These are phyloP conservation scores for Myiopsitta monachus DNA, from an alignment of 2,113 vertebrate genomes.

Conservation along the genomic window DNA sequence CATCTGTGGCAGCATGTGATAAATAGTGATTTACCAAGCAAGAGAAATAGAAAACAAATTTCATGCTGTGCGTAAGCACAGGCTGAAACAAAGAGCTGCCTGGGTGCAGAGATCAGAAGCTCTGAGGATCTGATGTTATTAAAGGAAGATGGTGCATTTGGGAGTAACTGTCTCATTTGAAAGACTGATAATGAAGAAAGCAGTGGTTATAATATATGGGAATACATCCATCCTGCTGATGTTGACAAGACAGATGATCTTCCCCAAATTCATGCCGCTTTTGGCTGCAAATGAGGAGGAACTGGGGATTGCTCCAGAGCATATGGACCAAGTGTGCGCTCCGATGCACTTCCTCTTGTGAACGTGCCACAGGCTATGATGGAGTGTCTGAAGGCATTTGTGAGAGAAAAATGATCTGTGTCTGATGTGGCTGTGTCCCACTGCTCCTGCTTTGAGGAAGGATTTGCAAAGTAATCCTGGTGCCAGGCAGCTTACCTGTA, in stretches of 20 bases:
- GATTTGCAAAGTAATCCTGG: not conserved
- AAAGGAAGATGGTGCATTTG: not conserved
- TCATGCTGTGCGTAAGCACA: not conserved
- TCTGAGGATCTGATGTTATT: not conserved
- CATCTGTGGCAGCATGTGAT: not conserved
- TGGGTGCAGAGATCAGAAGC: not conserved
- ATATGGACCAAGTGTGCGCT: not conserved
- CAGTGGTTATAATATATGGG: not conserved
- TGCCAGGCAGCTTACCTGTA: not conserved
- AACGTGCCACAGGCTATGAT: slow-evolving; percentile 1
- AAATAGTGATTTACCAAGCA: not conserved
- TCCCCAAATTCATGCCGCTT: not conserved
- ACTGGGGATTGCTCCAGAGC: slow-evolving; percentile 26
- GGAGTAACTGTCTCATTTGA: not conserved
- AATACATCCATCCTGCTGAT: not conserved
- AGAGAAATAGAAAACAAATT: slow-evolving; percentile 20
- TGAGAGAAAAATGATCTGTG: not conserved
- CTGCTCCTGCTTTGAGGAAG: slow-evolving; percentile 13
- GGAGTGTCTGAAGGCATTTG: slow-evolving; percentile 15
- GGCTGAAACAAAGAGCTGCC: slow-evolving; percentile 9
- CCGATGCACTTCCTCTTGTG: not conserved
- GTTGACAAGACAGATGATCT: slow-evolving; percentile 9
- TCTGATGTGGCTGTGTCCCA: not conserved
- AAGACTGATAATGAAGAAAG: not conserved
- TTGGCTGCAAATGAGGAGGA: not conserved